Evolutionary conservation across 2,113 vertebrate genomes (phyloP).

Genomic region (human (Homo sapiens)): DNA sequence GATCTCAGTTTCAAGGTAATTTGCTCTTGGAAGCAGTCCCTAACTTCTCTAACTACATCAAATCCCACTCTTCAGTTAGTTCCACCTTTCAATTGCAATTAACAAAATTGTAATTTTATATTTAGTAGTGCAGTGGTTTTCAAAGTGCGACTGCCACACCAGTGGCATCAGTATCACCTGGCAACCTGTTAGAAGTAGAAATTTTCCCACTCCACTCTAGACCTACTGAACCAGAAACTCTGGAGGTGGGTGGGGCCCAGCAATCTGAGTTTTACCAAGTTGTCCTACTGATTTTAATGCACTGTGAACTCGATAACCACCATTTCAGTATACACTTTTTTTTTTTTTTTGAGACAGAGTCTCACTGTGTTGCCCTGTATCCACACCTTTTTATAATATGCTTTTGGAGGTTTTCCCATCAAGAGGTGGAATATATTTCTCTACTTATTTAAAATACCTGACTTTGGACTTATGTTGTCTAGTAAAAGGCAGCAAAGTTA

Average conservation of each 20-base stretch:
- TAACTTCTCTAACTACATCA: not conserved
- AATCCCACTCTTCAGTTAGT: not conserved
- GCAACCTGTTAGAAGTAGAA: not conserved
- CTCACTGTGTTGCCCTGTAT: too few relatives aligned
- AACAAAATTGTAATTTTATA: not conserved
- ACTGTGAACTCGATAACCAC: fast-evolving
- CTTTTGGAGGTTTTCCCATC: too few relatives aligned
- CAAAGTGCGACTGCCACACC: not conserved
- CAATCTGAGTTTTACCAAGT: not conserved
- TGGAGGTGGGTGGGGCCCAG: not conserved
- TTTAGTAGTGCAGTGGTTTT: not conserved
- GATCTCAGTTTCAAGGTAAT: not conserved
- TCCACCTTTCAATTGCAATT: not conserved
- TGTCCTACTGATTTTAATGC: not conserved
- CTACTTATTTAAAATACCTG: too few relatives aligned
- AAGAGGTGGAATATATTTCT: too few relatives aligned
- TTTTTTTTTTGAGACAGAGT: too few relatives aligned
- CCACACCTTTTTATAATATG: not conserved
- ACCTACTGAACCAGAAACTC: not conserved
- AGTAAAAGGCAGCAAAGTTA: not conserved
- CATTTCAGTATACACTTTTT: too few relatives aligned
- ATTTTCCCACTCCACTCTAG: fast-evolving
- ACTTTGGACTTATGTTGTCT: not conserved
- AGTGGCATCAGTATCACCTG: fast-evolving
- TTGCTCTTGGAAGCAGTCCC: not conserved